Base-by-base conservation (phyloP, 2,797 vertebrate genomes). In the Melopsittacus undulatus region DNA sequence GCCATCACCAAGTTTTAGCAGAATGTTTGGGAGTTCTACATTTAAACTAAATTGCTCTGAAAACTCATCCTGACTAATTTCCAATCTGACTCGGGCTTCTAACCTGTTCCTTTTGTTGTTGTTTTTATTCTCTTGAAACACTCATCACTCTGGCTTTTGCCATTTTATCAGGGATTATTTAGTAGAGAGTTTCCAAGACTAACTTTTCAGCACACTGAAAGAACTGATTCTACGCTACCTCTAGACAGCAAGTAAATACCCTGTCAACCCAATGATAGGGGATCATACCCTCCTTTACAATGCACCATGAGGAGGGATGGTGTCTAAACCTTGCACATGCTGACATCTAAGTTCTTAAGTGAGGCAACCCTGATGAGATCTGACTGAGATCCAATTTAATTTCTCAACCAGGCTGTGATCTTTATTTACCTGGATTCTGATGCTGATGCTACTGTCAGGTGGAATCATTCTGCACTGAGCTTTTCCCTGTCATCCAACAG, bases 371-470 rank as follows among this genome's bases (percentile, higher is more conserved):
- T 83, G 72, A 93, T 85, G 21, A 83, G 76, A 90, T 76, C 38
- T 66, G 94, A 87, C 95, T 68, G 79, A 79, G 72, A 56, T 91
- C 49, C 78, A 87, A 75, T 59, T 89, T 51, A 13, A 84, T 87
- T 89, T 93, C 89, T 92, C 87, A 83, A 2, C 8, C 74, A 81
- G 45, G 36, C 94, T 61, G 70, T 84, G 77, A 90, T 84, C 56
- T 59, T 36, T 59, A 59, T 59, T 59, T 59, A 59, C 56, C 56
- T 59, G 56, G 23, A 36, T 59, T 34, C 34, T 59, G 76, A 49
- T 64, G 22, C 74, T 93, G 76, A 46, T 59, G 17, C 69, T 93
- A 9, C 89, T 90, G 74, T 75, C 81, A 75, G 57, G 77, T 43
- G 66, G 11, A 78, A 61, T 94, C 81, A 75, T 38, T 83, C 76